Conservation (phyloP, 2,797 vertebrate species). For the Sarcoramphus papa region DNA sequence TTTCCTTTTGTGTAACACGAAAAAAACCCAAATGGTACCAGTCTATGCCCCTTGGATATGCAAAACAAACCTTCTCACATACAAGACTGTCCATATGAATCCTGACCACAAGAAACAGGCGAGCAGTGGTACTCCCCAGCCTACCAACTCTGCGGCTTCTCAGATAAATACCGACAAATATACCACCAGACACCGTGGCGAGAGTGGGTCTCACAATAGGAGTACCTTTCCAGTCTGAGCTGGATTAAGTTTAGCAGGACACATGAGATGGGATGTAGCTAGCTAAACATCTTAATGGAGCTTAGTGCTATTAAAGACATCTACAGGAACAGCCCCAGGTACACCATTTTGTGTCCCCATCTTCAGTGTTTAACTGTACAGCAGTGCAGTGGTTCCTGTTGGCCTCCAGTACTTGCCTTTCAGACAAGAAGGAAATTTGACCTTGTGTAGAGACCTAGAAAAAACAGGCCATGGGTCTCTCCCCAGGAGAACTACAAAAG, state of each 20-base stretch:
- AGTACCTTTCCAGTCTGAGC: background rate
- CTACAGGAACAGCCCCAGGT: background rate
- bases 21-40: background rate
- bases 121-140: background rate
- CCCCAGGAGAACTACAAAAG: background rate
- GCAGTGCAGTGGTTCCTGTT: background rate
- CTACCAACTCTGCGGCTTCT: background rate
- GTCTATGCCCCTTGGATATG: background rate
- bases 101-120: background rate
- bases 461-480: background rate
- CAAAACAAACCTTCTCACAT: background rate
- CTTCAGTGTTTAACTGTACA: background rate
- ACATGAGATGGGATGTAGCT: background rate
- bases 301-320: background rate
- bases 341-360: background rate
- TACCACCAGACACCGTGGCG: background rate
- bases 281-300: background rate
- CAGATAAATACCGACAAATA: background rate
- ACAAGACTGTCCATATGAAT: background rate
- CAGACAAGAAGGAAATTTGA: background rate
- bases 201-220: background rate
- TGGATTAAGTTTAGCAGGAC: background rate
- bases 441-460: background rate
- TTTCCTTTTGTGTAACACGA: background rate
- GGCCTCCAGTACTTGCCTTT: background rate